phyloP scores from a whole-genome alignment of 2,113 vertebrate genomes.

The Picathartes gymnocephalus region DNA sequence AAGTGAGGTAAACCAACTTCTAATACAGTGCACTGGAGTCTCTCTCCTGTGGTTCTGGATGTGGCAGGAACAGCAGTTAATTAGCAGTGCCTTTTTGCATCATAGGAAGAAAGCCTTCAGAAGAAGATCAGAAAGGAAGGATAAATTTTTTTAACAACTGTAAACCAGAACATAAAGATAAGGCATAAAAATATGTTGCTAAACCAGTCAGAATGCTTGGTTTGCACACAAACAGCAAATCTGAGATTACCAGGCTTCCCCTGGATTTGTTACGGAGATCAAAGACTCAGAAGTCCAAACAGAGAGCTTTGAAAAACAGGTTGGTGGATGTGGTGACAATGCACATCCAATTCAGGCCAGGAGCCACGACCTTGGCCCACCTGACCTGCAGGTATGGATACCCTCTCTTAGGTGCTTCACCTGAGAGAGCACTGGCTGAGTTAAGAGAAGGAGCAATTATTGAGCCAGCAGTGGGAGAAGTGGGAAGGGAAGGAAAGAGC shows the following conservation, averaged over 20 bases:
- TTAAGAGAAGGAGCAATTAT: background rate
- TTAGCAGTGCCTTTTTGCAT: background rate
- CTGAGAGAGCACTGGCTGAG: background rate
- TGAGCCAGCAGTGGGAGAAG: background rate
- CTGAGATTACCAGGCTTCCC: background rate
- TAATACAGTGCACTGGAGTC: background rate
- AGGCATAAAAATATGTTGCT: background rate
- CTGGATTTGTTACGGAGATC: rapidly evolving
- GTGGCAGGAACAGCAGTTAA: background rate
- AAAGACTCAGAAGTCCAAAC: background rate
- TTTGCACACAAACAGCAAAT: background rate
- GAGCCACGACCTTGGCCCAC: background rate
- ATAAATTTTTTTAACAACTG: background rate
- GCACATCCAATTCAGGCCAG: background rate
- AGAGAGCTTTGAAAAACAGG: background rate
- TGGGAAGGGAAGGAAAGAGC: background rate
- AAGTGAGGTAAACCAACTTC: background rate
- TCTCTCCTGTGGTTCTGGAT: background rate
- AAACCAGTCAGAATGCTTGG: background rate
- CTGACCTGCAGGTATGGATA: background rate
- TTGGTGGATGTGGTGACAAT: rapidly evolving
- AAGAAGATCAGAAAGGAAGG: background rate
- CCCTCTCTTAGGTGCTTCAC: background rate
- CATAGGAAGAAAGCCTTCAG: background rate
- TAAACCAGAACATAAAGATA: background rate